Conservation (phyloP, 1,140 invertebrate species). For the Bombus confusus region DNA sequence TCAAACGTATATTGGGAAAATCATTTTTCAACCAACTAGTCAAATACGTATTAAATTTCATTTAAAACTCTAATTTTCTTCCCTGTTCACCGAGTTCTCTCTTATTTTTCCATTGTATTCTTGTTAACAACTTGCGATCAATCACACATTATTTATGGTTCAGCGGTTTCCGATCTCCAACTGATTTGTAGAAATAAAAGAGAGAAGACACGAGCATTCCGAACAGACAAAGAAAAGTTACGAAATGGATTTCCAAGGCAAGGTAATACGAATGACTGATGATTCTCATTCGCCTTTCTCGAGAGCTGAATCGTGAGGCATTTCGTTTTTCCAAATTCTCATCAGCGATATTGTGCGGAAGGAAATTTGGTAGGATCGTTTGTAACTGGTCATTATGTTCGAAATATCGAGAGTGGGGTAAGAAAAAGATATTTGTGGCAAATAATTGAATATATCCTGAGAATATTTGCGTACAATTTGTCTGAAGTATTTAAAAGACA, state of each 20-base stretch:
- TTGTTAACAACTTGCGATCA: background rate
- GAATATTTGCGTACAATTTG: background rate
- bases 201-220: background rate
- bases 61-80: background rate
- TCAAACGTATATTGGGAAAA: too few relatives aligned
- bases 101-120: background rate
- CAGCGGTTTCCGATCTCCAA: background rate
- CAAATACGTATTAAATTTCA: background rate
- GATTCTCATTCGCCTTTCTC: background rate
- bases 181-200: background rate
- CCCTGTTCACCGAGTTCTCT: background rate
- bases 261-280: background rate
- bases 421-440: background rate
- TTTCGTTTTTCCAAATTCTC: background rate
- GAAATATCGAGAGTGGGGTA: background rate
- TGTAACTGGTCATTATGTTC: background rate
- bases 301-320: background rate
- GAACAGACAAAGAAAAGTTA: background rate
- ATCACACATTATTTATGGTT: background rate
- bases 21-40: background rate
- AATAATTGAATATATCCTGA: background rate
- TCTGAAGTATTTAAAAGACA: background rate
- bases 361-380: background rate
- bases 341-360: background rate
- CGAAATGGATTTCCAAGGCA: background rate